phyloP scores from a whole-genome alignment of 2,888 invertebrate species.

The Caenorhabditis sp. region DNA sequence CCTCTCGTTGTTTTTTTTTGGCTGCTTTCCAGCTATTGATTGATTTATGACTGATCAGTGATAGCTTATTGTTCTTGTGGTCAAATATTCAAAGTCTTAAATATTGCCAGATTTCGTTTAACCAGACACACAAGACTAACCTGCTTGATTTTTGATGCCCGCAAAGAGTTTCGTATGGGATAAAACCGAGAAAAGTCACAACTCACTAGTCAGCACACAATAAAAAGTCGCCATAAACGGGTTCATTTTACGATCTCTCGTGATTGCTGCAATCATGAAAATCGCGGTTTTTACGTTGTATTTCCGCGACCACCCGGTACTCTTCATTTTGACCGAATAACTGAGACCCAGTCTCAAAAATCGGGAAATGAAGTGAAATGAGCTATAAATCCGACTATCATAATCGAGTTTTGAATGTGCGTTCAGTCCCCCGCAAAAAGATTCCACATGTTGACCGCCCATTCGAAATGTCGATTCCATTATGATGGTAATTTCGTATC shows the following conservation, averaged over 20 bases:
- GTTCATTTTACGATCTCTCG: constrained; percentile 57
- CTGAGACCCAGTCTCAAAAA: constrained; percentile 17
- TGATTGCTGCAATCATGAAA: constrained; percentile 55
- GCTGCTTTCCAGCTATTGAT: constrained; percentile 28
- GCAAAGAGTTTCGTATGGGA: neutral
- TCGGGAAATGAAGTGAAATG: constrained; percentile 5
- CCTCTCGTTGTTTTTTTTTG: constrained; percentile 10
- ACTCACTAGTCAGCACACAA: constrained; percentile 54
- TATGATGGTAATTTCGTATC: constrained; percentile 60
- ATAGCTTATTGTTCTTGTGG: neutral
- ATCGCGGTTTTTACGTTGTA: constrained; percentile 24
- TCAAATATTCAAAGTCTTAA: too few species aligned
- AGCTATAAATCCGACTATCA: constrained; percentile 43
- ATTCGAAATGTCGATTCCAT: constrained; percentile 40
- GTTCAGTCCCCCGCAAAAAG: constrained; percentile 12
- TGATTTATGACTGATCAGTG: neutral
- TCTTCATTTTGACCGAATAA: constrained; percentile 38
- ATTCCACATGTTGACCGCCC: constrained; percentile 36
- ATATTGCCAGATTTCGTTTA: too few species aligned
- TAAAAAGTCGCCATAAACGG: constrained; percentile 60
- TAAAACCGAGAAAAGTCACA: constrained; percentile 33
- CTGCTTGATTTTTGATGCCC: constrained; percentile 23
- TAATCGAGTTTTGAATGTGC: constrained; percentile 32
- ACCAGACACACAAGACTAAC: neutral
- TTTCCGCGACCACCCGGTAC: constrained; percentile 43